Evolutionary conservation across 2,113 vertebrate species (phyloP).

Genomic region (Pyrgilauda ruficollis): DNA sequence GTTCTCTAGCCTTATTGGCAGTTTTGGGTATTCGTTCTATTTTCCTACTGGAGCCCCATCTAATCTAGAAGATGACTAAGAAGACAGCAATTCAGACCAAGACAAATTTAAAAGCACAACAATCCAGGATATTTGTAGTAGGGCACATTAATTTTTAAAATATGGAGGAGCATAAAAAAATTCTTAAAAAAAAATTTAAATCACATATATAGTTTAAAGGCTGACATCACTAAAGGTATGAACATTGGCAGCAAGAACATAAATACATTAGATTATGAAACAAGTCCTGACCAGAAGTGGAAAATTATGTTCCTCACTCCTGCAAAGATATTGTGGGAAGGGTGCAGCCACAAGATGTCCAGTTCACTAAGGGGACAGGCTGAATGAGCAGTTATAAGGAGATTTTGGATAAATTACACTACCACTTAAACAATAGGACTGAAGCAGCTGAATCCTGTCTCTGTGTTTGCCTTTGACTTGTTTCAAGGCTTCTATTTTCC

Average conservation of each 20-base stretch:
- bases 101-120: background rate
- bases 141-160: background rate
- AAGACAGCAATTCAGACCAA: background rate
- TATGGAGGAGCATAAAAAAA: background rate
- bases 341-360: background rate
- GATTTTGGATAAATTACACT: background rate
- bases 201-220: background rate
- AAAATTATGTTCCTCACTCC: background rate
- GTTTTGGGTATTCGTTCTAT: background rate
- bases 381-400: background rate
- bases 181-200: background rate
- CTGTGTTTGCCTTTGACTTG: background rate
- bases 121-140: background rate
- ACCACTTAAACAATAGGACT: background rate
- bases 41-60: background rate
- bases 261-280: background rate
- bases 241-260: background rate
- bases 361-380: background rate
- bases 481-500: background rate
- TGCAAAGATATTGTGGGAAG: background rate
- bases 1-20: background rate
- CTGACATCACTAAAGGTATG: background rate
- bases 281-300: background rate
- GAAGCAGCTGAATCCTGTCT: background rate
- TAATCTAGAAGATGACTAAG: background rate